Evolutionary conservation across 2,888 invertebrate species (phyloP).

Genomic region (Prenolepis imparis): DNA sequence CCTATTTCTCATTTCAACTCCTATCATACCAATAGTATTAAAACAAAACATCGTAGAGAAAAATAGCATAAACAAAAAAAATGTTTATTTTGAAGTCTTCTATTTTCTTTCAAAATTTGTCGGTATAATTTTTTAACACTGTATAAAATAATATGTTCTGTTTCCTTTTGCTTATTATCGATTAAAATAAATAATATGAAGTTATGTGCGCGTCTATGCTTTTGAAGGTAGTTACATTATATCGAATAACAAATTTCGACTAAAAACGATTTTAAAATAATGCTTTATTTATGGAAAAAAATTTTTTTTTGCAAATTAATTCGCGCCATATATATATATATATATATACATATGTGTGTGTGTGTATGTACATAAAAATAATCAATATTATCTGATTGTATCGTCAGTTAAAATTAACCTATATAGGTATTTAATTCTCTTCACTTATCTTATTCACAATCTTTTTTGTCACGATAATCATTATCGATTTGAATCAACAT

Average conservation of each 20-base stretch:
- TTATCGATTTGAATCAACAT: not conserved
- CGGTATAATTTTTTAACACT: no score
- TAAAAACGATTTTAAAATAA: conserved; percentile 8
- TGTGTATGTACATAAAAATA: no score
- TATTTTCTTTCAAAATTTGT: no score
- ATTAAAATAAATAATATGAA: not conserved
- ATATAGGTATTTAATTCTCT: not conserved
- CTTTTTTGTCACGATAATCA: not conserved
- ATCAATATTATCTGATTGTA: conserved; percentile 7
- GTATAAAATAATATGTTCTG: not conserved
- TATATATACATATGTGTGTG: not conserved
- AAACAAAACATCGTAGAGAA: no score
- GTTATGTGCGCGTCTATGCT: not conserved
- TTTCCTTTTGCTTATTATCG: conserved; percentile 3
- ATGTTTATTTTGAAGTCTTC: no score
- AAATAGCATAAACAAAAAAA: no score
- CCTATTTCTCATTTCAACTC: no score
- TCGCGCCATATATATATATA: not conserved
- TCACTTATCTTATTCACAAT: not conserved
- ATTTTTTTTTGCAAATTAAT: not conserved
- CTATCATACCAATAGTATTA: no score
- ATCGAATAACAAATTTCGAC: not conserved
- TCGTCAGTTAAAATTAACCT: not conserved
- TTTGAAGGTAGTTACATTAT: not conserved
- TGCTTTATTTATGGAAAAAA: not conserved